phyloP scores from a whole-genome alignment of 2,797 vertebrate species.

The Malurus splendens region DNA sequence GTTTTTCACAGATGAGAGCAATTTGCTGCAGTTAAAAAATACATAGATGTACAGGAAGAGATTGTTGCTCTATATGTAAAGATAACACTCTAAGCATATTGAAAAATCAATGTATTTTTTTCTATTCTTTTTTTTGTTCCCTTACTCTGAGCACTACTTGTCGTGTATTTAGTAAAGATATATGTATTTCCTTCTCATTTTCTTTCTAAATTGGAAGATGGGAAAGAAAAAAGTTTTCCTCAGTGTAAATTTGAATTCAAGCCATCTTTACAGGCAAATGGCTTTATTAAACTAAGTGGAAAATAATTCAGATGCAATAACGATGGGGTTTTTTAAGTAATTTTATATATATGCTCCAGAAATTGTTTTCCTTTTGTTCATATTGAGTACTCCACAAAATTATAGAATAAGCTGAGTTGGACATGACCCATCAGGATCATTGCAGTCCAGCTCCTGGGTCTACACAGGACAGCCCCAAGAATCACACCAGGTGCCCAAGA shows the following conservation, averaged over 20 bases:
- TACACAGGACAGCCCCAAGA: too few relatives aligned
- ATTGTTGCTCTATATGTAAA: background rate
- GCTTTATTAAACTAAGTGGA: background rate
- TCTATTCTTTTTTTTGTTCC: background rate
- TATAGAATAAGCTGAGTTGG: background rate
- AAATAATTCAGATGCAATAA: background rate
- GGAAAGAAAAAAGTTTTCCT: background rate
- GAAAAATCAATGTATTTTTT: background rate
- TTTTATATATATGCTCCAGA: background rate
- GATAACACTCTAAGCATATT: background rate
- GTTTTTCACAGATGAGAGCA: background rate
- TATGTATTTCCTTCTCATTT: background rate
- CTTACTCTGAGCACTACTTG: background rate
- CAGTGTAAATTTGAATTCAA: background rate
- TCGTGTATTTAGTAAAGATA: background rate
- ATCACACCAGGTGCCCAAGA: background rate
- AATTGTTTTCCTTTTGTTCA: background rate
- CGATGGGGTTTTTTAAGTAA: fast-evolving
- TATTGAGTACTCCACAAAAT: background rate
- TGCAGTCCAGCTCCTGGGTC: background rate
- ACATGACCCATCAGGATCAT: background rate
- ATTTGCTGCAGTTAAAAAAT: background rate
- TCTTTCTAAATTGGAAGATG: background rate
- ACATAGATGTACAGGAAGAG: background rate
- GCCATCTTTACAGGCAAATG: background rate